A percentile compares a stretch with the other conserved stretches of the same genome.
These are phyloP conservation scores for Xylocampa areola DNA, from an alignment of 2,888 invertebrate species.

Conservation along the genomic window DNA sequence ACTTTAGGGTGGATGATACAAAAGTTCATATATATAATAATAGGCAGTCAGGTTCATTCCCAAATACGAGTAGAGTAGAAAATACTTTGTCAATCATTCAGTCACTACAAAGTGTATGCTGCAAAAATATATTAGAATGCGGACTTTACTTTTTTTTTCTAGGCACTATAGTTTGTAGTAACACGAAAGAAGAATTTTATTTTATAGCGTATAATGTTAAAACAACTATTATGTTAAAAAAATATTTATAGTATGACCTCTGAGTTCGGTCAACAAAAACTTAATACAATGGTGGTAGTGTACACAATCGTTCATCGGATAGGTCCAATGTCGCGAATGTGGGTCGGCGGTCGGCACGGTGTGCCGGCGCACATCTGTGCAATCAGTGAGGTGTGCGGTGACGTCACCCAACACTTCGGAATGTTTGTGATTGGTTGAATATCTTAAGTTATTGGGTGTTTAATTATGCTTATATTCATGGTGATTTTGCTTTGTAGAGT, in stretches of 20 bases:
- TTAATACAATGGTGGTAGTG: constrained; percentile 22
- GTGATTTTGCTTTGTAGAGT: too few species aligned
- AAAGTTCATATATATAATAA: too few species aligned
- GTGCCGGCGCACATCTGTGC: constrained; percentile 59
- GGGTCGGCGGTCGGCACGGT: constrained; percentile 54
- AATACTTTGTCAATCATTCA: too few species aligned
- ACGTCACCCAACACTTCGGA: constrained; percentile 44
- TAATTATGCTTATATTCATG: not conserved
- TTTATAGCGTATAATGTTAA: not conserved
- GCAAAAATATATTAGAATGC: too few species aligned
- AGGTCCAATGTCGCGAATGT: constrained; percentile 59
- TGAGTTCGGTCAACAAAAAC: constrained; percentile 21
- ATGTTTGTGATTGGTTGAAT: constrained; percentile 28
- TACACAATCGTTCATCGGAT: constrained; percentile 37
- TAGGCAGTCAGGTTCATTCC: too few species aligned
- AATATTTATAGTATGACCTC: constrained; percentile 16
- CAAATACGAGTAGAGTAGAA: too few species aligned
- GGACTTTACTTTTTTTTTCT: too few species aligned
- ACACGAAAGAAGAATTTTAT: too few species aligned
- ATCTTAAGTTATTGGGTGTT: constrained; percentile 16
- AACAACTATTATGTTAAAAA: not conserved
- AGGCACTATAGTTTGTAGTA: too few species aligned
- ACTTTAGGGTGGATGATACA: too few species aligned
- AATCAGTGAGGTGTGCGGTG: constrained; percentile 52
- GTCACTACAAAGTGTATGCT: too few species aligned